Conservation (phyloP, 2,888 invertebrate genomes). For the Athrips mouffetella region DNA sequence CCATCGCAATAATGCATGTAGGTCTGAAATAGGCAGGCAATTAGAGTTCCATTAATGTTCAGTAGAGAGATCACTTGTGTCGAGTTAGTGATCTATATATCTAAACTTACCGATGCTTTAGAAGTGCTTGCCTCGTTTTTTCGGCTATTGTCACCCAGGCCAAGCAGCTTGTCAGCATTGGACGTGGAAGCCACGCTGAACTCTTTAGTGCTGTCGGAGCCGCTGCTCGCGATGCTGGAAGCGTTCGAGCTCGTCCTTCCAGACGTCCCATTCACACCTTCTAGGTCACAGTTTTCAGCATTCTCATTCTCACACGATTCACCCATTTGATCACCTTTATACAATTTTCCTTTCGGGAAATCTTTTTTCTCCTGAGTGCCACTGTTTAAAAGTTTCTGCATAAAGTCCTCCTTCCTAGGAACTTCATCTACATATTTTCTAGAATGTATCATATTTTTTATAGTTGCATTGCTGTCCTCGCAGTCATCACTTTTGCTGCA, state of each 20-base stretch:
- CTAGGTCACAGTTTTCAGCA: slow-evolving; percentile 43
- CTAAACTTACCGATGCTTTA: slow-evolving; percentile 46
- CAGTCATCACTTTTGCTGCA: slow-evolving; percentile 56
- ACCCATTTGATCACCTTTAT: slow-evolving; percentile 54
- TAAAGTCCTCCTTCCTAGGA: slow-evolving; percentile 55
- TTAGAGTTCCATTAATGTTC: too few species aligned
- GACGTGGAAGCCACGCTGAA: slow-evolving; percentile 66
- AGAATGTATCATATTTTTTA: slow-evolving; percentile 60
- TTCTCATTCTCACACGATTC: slow-evolving; percentile 44
- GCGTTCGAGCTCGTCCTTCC: slow-evolving; percentile 62
- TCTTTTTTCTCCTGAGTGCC: slow-evolving; percentile 60
- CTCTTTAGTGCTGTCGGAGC: slow-evolving; percentile 59
- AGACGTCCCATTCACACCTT: slow-evolving; percentile 45
- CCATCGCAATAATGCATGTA: slow-evolving; percentile 51
- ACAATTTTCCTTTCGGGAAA: slow-evolving; percentile 66
- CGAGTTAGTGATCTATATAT: background rate
- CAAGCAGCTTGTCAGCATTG: slow-evolving; percentile 64
- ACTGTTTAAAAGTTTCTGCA: slow-evolving; percentile 63
- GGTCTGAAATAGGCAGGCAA: slow-evolving; percentile 40
- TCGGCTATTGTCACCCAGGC: slow-evolving; percentile 50
- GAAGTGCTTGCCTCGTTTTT: slow-evolving; percentile 44
- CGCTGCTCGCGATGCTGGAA: slow-evolving; percentile 59
- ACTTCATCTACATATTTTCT: slow-evolving; percentile 43
- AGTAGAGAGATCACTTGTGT: too few species aligned
- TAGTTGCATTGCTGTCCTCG: slow-evolving; percentile 58